These are phyloP conservation scores for Caiman crocodilus DNA, from an alignment of 2,797 vertebrate species.

Conservation along the genomic window DNA sequence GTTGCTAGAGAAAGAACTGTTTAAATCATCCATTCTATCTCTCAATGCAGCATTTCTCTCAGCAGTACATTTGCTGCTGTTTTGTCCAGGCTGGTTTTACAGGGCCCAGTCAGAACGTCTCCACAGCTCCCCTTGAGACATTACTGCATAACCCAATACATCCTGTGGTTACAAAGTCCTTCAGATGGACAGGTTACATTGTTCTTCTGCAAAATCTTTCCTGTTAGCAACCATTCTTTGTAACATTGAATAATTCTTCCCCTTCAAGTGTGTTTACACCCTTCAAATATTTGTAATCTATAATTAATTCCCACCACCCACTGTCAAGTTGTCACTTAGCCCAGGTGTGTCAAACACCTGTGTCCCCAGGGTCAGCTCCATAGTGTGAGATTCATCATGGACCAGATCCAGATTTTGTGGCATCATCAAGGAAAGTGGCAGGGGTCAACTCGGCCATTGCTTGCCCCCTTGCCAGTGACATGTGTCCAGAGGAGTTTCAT, in stretches of 20 bases:
- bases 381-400: too few species aligned
- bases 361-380: too few species aligned
- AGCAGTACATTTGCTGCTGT: accelerated
- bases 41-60: neutral
- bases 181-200: neutral
- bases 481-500: too few species aligned
- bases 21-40: neutral
- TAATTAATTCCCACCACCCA: neutral
- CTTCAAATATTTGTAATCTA: accelerated
- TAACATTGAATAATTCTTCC: neutral
- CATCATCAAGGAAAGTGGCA: too few species aligned
- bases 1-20: neutral
- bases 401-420: too few species aligned
- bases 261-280: neutral
- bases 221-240: neutral
- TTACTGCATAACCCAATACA: accelerated
- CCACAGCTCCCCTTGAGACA: neutral
- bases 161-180: neutral
- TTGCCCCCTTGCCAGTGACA: too few species aligned
- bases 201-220: neutral
- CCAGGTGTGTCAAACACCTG: too few species aligned
- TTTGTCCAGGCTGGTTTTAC: neutral
- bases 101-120: neutral
- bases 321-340: neutral
- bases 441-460: too few species aligned